These are phyloP conservation scores for Panonychus citri DNA, from an alignment of 1,140 invertebrate species.

Conservation along the genomic window DNA sequence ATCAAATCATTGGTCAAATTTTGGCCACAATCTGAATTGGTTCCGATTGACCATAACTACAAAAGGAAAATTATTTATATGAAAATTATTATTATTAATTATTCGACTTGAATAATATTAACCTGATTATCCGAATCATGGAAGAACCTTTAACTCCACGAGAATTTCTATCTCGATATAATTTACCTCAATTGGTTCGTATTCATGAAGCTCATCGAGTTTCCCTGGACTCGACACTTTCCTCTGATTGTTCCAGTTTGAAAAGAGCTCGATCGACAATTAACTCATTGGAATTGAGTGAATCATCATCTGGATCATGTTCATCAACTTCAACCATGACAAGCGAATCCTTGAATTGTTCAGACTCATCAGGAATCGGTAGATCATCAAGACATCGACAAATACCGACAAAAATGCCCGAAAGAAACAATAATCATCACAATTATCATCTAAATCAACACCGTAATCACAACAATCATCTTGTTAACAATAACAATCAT, in stretches of 20 bases:
- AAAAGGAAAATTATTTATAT: too few relatives aligned
- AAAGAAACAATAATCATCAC: not conserved
- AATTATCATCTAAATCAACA: not conserved
- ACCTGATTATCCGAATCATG: not conserved
- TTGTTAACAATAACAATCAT: too few relatives aligned
- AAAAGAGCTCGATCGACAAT: not conserved
- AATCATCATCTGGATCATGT: not conserved
- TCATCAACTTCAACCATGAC: not conserved
- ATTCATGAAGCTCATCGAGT: constrained; percentile 9
- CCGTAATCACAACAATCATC: not conserved
- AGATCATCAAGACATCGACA: too few relatives aligned
- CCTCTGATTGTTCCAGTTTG: not conserved
- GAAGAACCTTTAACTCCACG: constrained; percentile 9
- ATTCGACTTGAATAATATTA: not conserved
- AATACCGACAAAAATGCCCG: too few relatives aligned
- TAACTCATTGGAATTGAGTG: not conserved
- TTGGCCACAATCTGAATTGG: too few relatives aligned
- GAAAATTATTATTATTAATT: too few relatives aligned
- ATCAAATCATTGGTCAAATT: too few relatives aligned
- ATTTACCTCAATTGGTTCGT: constrained; percentile 11
- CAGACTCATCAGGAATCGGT: not conserved
- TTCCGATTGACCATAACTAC: too few relatives aligned
- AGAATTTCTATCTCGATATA: constrained; percentile 10
- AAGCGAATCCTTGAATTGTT: too few relatives aligned
- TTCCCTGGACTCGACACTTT: not conserved